Evolutionary conservation across 2,888 invertebrate species (phyloP).

Genomic region (Ephialtes manifestator): DNA sequence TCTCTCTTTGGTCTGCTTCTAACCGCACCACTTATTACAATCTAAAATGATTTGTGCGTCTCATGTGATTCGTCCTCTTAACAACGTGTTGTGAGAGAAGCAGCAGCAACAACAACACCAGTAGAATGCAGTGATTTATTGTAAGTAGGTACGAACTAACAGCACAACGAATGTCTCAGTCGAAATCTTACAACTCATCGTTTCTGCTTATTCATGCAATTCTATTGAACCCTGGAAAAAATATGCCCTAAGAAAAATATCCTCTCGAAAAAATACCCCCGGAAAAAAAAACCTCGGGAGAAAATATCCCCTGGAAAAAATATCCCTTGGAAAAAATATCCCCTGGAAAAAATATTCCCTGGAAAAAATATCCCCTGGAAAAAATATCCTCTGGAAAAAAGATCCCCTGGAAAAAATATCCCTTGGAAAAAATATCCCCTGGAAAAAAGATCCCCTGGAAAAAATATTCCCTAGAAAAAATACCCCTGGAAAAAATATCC

Average conservation of each 20-base stretch:
- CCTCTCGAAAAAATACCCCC: neutral
- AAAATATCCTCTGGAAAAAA: too few relatives aligned
- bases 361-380: too few relatives aligned
- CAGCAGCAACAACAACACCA: neutral
- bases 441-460: too few relatives aligned
- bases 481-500: too few relatives aligned
- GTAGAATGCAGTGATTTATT: conserved; percentile 54
- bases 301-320: too few relatives aligned
- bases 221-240: neutral
- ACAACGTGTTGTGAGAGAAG: conserved; percentile 17
- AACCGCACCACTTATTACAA: conserved; percentile 56
- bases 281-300: too few relatives aligned
- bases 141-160: conserved; percentile 41
- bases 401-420: neutral
- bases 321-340: too few relatives aligned
- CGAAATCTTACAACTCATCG: neutral
- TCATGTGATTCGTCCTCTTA: conserved; percentile 31
- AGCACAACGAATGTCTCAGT: neutral
- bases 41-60: conserved; percentile 63
- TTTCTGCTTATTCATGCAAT: neutral
- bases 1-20: conserved; percentile 28
- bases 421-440: too few relatives aligned
- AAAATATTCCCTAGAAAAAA: too few relatives aligned
- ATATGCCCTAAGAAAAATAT: too few relatives aligned
- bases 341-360: too few relatives aligned